A percentile compares a stretch with the other conserved stretches of the same genome.
Evolutionary conservation across 2,797 vertebrate species (phyloP).

Genomic region (Sylvia borin): DNA sequence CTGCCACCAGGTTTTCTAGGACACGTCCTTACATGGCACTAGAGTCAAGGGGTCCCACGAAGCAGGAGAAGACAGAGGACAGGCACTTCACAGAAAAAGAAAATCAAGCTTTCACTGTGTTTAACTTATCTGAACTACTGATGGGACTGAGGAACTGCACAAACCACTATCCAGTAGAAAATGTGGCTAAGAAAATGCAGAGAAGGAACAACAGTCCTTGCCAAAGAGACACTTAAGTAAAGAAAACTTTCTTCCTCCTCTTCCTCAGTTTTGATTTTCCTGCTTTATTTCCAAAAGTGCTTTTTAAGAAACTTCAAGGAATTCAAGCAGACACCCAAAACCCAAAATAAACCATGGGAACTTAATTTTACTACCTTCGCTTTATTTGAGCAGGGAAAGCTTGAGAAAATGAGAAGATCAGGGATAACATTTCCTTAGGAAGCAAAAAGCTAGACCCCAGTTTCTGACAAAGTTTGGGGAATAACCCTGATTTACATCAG

Average conservation of each 20-base stretch:
- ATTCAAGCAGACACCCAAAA: not conserved
- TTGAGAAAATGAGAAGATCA: not conserved
- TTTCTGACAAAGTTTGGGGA: not conserved
- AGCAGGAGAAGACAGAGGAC: not conserved
- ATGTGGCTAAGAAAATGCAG: not conserved
- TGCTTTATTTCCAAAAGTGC: not conserved
- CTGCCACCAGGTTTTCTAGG: not conserved
- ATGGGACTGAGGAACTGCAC: not conserved
- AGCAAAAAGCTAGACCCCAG: not conserved
- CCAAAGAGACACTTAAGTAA: not conserved
- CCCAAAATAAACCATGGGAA: not conserved
- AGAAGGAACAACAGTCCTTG: not conserved
- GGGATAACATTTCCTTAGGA: not conserved
- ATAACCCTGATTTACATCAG: not conserved
- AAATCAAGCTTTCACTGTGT: not conserved
- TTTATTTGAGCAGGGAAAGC: not conserved
- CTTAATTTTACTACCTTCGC: not conserved
- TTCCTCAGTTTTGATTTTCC: not conserved
- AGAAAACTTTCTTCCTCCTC: not conserved
- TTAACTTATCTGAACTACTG: not conserved
- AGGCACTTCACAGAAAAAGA: not conserved
- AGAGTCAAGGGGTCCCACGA: fast-evolving
- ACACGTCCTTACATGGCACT: fast-evolving
- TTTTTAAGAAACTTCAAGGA: not conserved
- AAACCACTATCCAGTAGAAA: not conserved